phyloP scores from a whole-genome alignment of 2,113 vertebrate species.

The Neolamprologus brichardi region DNA sequence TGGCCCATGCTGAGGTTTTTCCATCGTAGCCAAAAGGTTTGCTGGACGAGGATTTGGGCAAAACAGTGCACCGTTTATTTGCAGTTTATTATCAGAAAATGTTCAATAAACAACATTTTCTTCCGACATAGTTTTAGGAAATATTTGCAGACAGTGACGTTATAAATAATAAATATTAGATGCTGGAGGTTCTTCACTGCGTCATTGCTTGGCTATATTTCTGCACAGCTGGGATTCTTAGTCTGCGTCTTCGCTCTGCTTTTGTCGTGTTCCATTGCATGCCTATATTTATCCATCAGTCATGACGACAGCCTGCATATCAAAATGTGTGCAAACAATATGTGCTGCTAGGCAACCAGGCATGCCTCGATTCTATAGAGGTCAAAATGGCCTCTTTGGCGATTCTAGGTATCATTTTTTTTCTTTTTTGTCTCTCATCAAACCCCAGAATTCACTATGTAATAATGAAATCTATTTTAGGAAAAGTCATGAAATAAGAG shows the following conservation, averaged over 20 bases:
- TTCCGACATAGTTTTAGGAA: neutral
- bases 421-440: neutral
- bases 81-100: neutral
- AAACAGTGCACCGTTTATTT: neutral
- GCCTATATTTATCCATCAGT: neutral
- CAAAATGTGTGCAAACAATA: neutral
- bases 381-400: neutral
- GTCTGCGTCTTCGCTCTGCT: neutral
- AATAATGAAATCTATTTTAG: neutral
- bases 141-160: neutral
- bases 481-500: neutral
- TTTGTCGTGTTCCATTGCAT: neutral
- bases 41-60: neutral
- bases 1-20: neutral
- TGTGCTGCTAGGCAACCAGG: neutral
- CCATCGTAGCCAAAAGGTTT: neutral
- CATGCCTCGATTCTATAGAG: neutral
- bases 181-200: neutral
- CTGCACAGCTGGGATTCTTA: neutral
- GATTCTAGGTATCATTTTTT: neutral
- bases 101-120: neutral
- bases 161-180: neutral
- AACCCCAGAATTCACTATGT: neutral
- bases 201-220: neutral
- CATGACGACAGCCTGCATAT: neutral